Percentiles rank a stretch among this genome's conserved stretches.
Conservation (phyloP, 2,888 invertebrate species). For the Lordiphosa andalusiaca region DNA sequence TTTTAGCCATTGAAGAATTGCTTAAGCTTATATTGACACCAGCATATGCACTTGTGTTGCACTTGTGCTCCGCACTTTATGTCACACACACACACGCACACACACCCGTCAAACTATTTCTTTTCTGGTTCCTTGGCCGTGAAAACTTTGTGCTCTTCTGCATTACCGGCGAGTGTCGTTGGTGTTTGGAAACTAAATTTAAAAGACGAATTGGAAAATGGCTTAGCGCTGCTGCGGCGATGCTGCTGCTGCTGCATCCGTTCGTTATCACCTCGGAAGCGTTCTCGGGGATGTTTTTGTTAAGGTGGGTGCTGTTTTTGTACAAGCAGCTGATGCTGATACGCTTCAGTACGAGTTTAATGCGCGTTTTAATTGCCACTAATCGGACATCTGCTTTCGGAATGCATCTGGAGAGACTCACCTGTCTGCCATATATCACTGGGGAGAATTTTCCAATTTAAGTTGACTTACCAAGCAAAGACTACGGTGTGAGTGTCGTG, state of each 20-base stretch:
- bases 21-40: slow-evolving; percentile 5
- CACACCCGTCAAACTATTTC: not conserved
- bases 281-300: slow-evolving; percentile 24
- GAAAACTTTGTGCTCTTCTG: slow-evolving; percentile 8
- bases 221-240: slow-evolving; percentile 11
- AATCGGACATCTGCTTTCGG: slow-evolving; percentile 30
- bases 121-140: not conserved
- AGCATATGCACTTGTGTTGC: not conserved
- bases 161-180: slow-evolving; percentile 23
- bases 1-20: not conserved
- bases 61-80: slow-evolving; percentile 2
- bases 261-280: slow-evolving; percentile 34
- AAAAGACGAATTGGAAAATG: slow-evolving; percentile 17
- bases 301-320: slow-evolving; percentile 34
- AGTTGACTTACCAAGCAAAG: slow-evolving; percentile 47
- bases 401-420: slow-evolving; percentile 1
- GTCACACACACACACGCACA: not conserved
- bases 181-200: slow-evolving; percentile 41
- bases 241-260: slow-evolving; percentile 34
- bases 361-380: slow-evolving; percentile 41
- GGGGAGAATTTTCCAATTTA: slow-evolving; percentile 9
- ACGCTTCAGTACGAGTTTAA: not conserved
- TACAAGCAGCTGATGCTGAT: slow-evolving; percentile 10
- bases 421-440: slow-evolving; percentile 2
- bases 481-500: slow-evolving; percentile 9